Conservation (phyloP, 2,113 vertebrate genomes). For the Gila orcuttii region DNA sequence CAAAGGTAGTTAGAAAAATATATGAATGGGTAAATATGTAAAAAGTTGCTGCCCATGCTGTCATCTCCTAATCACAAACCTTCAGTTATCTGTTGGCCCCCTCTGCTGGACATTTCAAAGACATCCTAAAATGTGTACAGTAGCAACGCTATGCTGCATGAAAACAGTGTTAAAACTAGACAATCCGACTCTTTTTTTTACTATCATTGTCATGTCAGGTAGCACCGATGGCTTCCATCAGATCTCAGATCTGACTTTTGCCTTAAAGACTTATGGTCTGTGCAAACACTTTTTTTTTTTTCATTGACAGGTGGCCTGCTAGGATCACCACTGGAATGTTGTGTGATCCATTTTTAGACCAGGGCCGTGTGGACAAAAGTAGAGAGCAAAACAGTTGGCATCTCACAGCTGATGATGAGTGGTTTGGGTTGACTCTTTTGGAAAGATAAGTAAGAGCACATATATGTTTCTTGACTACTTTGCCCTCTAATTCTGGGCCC, state of each 20-base stretch:
- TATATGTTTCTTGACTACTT: background rate
- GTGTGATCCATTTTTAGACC: conserved; percentile 19
- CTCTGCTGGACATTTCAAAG: conserved; percentile 29
- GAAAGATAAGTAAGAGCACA: background rate
- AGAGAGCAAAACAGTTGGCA: background rate
- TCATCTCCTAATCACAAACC: background rate
- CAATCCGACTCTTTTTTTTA: background rate
- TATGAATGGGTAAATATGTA: background rate
- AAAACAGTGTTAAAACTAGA: background rate
- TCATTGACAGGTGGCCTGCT: conserved; percentile 3
- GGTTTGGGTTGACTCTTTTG: background rate
- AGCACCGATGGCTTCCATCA: background rate
- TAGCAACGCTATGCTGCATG: background rate
- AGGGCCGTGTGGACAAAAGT: background rate
- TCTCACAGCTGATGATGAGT: background rate
- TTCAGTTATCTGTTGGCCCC: conserved; percentile 26
- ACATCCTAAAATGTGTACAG: background rate
- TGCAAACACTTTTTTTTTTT: conserved; percentile 3
- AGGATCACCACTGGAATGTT: conserved; percentile 23
- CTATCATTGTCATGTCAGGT: background rate
- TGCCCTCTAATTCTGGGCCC: too few species aligned
- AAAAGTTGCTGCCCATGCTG: background rate
- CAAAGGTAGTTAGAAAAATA: background rate
- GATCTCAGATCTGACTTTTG: conserved; percentile 1
- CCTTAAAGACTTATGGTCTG: background rate